Base-by-base conservation (phyloP, 2,888 invertebrate genomes). In the Oscheius sp. region DNA sequence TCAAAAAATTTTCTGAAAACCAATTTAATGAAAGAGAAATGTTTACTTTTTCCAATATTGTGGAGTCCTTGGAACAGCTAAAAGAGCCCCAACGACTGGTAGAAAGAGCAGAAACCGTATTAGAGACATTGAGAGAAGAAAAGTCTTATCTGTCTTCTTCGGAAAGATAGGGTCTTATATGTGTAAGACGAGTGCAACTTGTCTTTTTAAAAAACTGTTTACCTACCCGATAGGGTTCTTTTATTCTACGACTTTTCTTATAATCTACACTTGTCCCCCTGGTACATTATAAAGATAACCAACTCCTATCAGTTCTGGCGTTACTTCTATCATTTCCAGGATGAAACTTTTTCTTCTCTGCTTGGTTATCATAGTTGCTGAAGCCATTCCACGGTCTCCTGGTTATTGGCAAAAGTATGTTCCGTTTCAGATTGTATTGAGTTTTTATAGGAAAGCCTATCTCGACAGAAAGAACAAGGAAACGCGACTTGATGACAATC, bases 331-430 rank as follows among this genome's bases (percentile, higher is more conserved):
- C 17, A 8, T 50, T 28, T 50, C 30, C 28, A 26, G 50, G 50
- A 59, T 59, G 59, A 59, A 36, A 12, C 36, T 17, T 22, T 12
- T 59, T 3, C 59, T 59, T 17, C 44, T 59, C 44, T 32, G 20
- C 22, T 44, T 59, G 28, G 38, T 17, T n/a, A 14, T 59, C 17
- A n/a, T n/a, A 17, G 59, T 17, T 24, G n/a, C 33, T n/a, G 30
- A 22, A 8, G 36, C 38, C 12, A 8, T 59, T 38, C 59, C 28
- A 4, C 33, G 36, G n/a, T 30, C 59, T 9, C 59, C 59, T 17
- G 44, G 59, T 38, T 44, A 36, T 14, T 44, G 38, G 36, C 32
- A 44, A 8, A 59, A 44, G 59, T 32, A 14, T 38, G 20, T 56
- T 33, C 33, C 36, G 8, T 14, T 9, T 36, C 36, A 8, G n/a